Base-by-base conservation (phyloP, 2,797 vertebrate genomes). In the Semotilus atromaculatus region DNA sequence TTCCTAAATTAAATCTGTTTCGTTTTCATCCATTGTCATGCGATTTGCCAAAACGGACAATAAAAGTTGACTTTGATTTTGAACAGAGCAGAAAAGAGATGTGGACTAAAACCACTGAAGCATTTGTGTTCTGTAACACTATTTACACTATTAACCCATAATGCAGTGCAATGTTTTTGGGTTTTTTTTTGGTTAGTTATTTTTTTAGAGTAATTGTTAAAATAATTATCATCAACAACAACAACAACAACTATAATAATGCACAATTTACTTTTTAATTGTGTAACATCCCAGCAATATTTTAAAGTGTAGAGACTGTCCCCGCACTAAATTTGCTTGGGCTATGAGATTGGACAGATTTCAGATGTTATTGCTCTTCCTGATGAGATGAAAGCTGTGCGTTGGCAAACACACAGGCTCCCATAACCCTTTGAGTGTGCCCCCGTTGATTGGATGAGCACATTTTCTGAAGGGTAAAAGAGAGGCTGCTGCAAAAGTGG, bases 371-470 rank as follows among this genome's bases (percentile, higher is more conserved):
- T 84, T 84, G 48, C 66, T 84, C 34, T 68, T 77, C 45, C 64
- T 78, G 64, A 40, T 77, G 48, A 84, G 73, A 83, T 76, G 73
- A 84, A 70, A 77, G 82, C 18, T 43, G 14, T 71, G 48, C 45
- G 53, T 78, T 78, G 74, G 74, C 60, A 83, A 83, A 83, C 66
- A 84, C 26, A 43, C 64, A 29, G n/a, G 51, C 26, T 45, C 48
- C 26, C 66, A 70, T 70, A 70, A 51, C 74, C 74, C 48, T 31
- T 45, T 11, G 48, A 77, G 34, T 5, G 13, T 84, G 36, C 55
- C 64, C 36, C 58, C 9, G 13, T 58, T 73, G 53, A 82, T 48
- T 82, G 26, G 29, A 45, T 73, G 21, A 73, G 53, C 26, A 62
- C 38, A 82, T 73, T 31, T 72, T 45, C 26, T 60, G 36, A 73